Conservation (phyloP, 2,113 vertebrate genomes). For the Nycticebus coucang region DNA sequence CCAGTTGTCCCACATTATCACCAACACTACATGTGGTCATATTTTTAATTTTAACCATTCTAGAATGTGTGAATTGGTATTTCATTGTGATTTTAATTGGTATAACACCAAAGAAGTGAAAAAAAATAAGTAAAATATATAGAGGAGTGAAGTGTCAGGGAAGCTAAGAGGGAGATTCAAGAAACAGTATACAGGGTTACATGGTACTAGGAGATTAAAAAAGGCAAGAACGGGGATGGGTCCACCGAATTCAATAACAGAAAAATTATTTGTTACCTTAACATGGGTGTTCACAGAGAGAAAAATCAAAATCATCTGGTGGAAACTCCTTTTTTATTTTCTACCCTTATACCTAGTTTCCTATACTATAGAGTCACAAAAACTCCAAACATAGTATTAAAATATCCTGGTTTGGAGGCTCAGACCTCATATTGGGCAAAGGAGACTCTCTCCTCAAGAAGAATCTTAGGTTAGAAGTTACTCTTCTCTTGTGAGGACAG, state of each 20-base stretch:
- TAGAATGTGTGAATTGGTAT: neutral
- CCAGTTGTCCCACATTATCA: neutral
- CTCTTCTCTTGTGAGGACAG: neutral
- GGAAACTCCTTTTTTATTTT: neutral
- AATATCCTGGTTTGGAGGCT: neutral
- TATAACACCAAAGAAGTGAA: neutral
- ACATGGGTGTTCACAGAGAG: neutral
- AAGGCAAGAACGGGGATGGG: neutral
- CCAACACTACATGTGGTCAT: neutral
- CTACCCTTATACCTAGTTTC: neutral
- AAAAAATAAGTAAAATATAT: neutral
- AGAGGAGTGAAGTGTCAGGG: neutral
- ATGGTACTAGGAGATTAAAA: neutral
- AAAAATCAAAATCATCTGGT: neutral
- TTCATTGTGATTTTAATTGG: neutral
- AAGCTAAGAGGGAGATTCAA: neutral
- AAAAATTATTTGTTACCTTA: neutral
- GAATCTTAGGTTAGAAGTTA: neutral
- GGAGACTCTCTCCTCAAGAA: neutral
- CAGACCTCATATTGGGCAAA: neutral
- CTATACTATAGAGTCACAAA: neutral
- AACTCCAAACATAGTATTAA: neutral
- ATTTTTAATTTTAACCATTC: neutral
- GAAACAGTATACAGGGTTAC: neutral
- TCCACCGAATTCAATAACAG: neutral